Conservation (phyloP, 2,113 vertebrate genomes). For the Ctenomys sociabilis region DNA sequence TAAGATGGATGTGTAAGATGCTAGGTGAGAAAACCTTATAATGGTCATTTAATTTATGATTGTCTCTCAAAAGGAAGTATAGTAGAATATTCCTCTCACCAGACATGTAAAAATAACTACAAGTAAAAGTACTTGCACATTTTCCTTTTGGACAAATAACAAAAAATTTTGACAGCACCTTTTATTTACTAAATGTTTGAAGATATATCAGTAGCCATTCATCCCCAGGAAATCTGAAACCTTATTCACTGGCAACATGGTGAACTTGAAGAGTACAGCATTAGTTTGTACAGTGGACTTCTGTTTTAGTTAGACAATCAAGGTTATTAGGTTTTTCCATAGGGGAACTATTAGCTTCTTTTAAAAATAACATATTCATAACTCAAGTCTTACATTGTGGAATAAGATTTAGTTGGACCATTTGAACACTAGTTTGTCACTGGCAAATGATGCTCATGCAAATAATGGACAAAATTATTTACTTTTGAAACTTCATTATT, state of each 20-base stretch:
- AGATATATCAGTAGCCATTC: neutral
- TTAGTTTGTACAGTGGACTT: neutral
- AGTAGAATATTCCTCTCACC: neutral
- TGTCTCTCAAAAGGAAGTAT: neutral
- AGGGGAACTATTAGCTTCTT: conserved; percentile 47
- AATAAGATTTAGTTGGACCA: neutral
- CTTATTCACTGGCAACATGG: neutral
- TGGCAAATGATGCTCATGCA: neutral
- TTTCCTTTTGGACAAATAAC: conserved; percentile 23
- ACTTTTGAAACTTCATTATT: neutral
- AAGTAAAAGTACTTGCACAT: neutral
- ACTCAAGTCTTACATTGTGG: neutral
- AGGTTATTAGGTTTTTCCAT: neutral
- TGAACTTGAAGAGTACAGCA: conserved; percentile 11
- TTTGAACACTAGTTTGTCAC: neutral
- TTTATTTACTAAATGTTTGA: conserved; percentile 20
- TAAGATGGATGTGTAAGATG: conserved; percentile 70
- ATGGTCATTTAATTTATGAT: neutral
- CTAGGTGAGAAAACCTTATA: neutral
- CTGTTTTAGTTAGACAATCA: conserved; percentile 30
- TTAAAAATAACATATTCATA: conserved; percentile 15
- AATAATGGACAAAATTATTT: neutral
- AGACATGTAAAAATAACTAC: neutral
- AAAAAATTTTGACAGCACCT: neutral
- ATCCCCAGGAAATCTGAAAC: neutral